Evolutionary conservation across 2,888 invertebrate genomes (phyloP).

Genomic region (Cryptosula pallasiana): DNA sequence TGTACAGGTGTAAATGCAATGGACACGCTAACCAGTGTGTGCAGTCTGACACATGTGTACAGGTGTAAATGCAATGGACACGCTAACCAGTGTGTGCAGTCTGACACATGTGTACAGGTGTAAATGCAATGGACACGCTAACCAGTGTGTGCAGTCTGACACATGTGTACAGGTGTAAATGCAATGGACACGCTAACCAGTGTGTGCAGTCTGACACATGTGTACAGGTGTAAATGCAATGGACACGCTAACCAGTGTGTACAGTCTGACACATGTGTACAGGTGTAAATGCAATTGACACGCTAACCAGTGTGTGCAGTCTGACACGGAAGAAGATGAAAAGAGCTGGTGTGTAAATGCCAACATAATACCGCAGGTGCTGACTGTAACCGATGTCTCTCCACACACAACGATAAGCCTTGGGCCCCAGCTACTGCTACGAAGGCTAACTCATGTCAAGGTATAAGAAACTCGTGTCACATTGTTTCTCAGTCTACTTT

Average conservation of each 20-base stretch:
- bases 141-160: conserved; percentile 77
- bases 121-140: conserved; percentile 97
- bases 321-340: conserved; percentile 54
- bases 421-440: conserved; percentile 86
- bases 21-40: conserved; percentile 92
- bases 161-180: conserved; percentile 87
- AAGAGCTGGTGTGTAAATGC: conserved; percentile 67
- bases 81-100: too few species aligned
- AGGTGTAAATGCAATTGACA: conserved; percentile 98
- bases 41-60: conserved; percentile 60
- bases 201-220: too few species aligned
- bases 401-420: conserved; percentile 92
- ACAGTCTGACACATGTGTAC: too few species aligned
- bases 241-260: conserved; percentile 98
- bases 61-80: too few species aligned
- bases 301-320: conserved; percentile 80
- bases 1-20: conserved; percentile 90
- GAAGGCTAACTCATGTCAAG: conserved; percentile 80
- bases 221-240: conserved; percentile 90
- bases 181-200: conserved; percentile 97
- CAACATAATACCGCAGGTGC: conserved; percentile 93
- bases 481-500: too few species aligned
- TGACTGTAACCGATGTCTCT: conserved; percentile 86
- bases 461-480: conserved; percentile 79
- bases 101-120: too few species aligned